Conservation (phyloP, 2,888 invertebrate species). For the Eupithecia centaureata region DNA sequence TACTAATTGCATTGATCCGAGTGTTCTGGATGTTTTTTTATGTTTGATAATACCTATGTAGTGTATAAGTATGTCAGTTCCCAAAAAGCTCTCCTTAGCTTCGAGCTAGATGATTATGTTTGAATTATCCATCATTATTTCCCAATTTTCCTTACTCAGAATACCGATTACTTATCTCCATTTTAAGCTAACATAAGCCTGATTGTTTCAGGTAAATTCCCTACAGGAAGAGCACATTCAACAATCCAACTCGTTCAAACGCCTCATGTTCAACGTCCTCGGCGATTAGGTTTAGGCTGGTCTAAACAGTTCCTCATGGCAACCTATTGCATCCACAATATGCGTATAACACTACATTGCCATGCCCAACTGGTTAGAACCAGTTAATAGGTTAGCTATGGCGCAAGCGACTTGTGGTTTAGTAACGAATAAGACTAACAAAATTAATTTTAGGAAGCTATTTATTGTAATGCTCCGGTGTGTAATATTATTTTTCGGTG, state of each 20-base stretch:
- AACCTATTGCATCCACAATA: conserved; percentile 34
- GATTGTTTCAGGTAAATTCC: conserved; percentile 84
- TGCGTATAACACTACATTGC: conserved; percentile 34
- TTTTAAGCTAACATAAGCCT: conserved; percentile 19
- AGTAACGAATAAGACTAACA: conserved; percentile 79
- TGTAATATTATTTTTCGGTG: conserved; percentile 80
- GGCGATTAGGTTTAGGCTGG: conserved; percentile 81
- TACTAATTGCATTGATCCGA: too few relatives aligned
- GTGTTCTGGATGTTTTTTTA: too few relatives aligned
- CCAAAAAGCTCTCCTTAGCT: too few relatives aligned
- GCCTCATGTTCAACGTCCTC: conserved; percentile 95
- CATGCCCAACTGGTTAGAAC: conserved; percentile 48
- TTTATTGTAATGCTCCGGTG: conserved; percentile 71
- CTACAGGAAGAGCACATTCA: conserved; percentile 92
- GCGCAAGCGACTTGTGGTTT: conserved; percentile 63
- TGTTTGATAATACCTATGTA: too few relatives aligned
- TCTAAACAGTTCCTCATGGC: conserved; percentile 48
- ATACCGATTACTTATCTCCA: too few relatives aligned
- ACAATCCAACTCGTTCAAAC: conserved; percentile 96
- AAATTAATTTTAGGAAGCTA: conserved; percentile 73
- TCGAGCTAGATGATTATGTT: too few relatives aligned
- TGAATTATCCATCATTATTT: too few relatives aligned
- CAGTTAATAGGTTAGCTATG: conserved; percentile 59
- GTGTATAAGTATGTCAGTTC: too few relatives aligned
- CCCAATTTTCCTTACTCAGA: too few relatives aligned